These are phyloP conservation scores for Endomychus coccineus DNA, from an alignment of 2,888 invertebrate species.

Conservation along the genomic window DNA sequence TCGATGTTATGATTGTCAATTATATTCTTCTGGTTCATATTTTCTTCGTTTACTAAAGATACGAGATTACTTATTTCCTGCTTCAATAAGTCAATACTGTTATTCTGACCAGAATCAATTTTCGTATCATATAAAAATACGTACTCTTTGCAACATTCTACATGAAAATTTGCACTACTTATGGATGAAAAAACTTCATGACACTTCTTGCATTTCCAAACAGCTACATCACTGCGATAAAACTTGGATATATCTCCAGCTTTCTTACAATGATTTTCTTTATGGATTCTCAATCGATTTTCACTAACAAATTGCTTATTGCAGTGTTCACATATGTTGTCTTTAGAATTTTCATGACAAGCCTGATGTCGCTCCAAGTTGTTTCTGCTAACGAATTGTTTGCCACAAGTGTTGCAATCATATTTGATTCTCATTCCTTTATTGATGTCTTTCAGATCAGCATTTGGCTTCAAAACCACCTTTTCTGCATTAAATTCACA, in stretches of 20 bases:
- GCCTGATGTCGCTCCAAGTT: conserved; percentile 41
- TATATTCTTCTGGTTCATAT: conserved; percentile 10
- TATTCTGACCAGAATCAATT: conserved; percentile 3
- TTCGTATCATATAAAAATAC: conserved; percentile 8
- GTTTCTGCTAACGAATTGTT: conserved; percentile 41
- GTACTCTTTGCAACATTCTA: conserved; percentile 29
- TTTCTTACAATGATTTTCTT: conserved; percentile 44
- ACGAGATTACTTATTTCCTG: conserved; percentile 11
- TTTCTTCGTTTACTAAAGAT: conserved; percentile 7
- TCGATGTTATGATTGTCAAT: conserved; percentile 29
- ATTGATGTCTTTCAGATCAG: conserved; percentile 35
- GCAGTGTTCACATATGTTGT: conserved; percentile 42
- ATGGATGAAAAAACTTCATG: conserved; percentile 41
- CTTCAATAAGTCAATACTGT: conserved; percentile 11
- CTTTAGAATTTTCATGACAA: conserved; percentile 37
- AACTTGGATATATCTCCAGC: conserved; percentile 42
- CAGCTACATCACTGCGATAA: conserved; percentile 42
- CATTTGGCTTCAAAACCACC: conserved; percentile 39
- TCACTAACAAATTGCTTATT: conserved; percentile 43
- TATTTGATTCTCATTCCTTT: conserved; percentile 37
- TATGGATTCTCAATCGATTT: conserved; percentile 41
- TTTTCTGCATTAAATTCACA: conserved; percentile 43
- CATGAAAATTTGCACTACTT: conserved; percentile 33
- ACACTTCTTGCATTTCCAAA: conserved; percentile 43
- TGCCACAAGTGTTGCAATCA: conserved; percentile 39